Base-by-base conservation (phyloP, 2,888 invertebrate genomes). In the Caenorhabditis japonica region DNA sequence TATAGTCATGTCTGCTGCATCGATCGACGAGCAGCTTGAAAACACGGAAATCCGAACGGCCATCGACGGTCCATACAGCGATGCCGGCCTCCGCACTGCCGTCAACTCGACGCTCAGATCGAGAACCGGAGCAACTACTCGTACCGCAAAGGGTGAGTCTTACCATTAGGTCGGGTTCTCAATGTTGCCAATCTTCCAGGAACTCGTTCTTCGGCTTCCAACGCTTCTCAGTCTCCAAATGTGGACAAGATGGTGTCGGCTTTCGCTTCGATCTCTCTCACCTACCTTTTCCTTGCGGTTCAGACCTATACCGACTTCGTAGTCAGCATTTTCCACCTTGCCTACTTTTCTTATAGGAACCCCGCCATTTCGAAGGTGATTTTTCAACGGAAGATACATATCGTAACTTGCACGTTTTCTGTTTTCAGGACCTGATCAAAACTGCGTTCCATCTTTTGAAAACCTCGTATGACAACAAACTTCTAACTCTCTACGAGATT, bases 391-490 rank as follows among this genome's bases (percentile, higher is more conserved):
- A 30, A 30, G 10, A 7, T 30, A 10, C 30, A 30, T 30, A 7
- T 30, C 10, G 30, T 7, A 30, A 30, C 5, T 30, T 10, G 10
- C 30, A 30, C 30, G 10, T 30, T 30, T 30, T 30, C 30, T 30
- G 30, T 30, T 46, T 46, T 15, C 15, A 46, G 62, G 66, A 73
- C 53, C 30, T 73, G 17, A 60, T 66, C 41, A 66, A 60, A 15
- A 73, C 72, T 1, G 56, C 66, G 0, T 60, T 19, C 44, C 72
- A 73, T 25, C 49, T 66, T 27, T 15, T 73, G 60, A 73, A 73
- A 56, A 44, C 51, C 0, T 66, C 72, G 3, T 73, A 73, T 33
- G 72, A 73, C 51, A 55, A 53, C 23, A 66, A 55, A 3, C 30
- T 73, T 13, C 56, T 73, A 8, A 55, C 59, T 0, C 17, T 53